Conservation (phyloP, 2,113 vertebrate species). For the Stegastes partitus region DNA sequence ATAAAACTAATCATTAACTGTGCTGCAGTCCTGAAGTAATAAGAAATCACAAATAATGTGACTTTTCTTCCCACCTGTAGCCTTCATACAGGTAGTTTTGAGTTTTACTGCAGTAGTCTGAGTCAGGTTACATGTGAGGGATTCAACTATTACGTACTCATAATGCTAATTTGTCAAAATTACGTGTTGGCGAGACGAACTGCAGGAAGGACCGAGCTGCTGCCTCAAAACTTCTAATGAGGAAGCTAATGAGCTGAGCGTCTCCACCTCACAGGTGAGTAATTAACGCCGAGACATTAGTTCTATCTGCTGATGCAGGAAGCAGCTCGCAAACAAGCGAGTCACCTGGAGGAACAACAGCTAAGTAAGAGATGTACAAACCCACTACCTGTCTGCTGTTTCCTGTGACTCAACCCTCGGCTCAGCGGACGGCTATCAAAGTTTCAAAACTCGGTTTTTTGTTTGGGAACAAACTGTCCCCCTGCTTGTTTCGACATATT, state of each 20-base stretch:
- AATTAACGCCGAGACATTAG: slow-evolving; percentile 44
- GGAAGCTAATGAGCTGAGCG: slow-evolving; percentile 36
- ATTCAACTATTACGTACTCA: no score
- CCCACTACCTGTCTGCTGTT: slow-evolving; percentile 12
- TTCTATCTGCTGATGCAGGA: slow-evolving; percentile 33
- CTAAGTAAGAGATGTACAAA: neutral
- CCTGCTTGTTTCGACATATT: neutral
- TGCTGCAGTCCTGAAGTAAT: no score
- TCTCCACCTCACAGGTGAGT: slow-evolving; percentile 47
- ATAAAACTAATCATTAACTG: no score
- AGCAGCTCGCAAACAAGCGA: slow-evolving; percentile 3
- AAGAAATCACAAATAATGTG: no score
- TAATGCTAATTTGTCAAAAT: no score
- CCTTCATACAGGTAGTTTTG: no score
- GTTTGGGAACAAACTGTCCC: neutral
- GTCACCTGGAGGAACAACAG: slow-evolving; percentile 12
- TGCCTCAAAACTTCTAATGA: slow-evolving; percentile 24
- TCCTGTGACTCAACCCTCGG: neutral
- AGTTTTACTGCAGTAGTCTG: no score
- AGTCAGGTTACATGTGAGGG: no score
- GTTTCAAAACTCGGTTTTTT: neutral
- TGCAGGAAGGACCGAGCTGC: no score
- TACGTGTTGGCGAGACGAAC: no score
- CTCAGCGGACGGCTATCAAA: neutral
- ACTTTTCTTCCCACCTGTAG: no score